Conservation (phyloP, 2,797 vertebrate genomes). For the Australoheros facetus region DNA sequence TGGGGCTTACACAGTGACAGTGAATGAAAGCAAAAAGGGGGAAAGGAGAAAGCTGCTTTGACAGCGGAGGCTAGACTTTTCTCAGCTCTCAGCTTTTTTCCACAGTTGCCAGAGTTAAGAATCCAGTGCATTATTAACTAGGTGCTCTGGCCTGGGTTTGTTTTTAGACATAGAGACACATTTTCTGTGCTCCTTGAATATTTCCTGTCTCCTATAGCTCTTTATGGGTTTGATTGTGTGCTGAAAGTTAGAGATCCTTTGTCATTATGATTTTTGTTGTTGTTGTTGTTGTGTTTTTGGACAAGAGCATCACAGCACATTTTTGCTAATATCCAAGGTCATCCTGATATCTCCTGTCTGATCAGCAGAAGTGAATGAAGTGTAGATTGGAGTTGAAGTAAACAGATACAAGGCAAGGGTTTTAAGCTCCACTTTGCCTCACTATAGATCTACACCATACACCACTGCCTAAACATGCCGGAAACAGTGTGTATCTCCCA, state of each 20-base stretch:
- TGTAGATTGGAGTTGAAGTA: slow-evolving; percentile 34
- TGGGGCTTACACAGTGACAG: slow-evolving; percentile 44
- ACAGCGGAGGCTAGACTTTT: slow-evolving; percentile 30
- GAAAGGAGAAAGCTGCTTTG: slow-evolving; percentile 26
- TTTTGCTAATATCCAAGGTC: slow-evolving; percentile 43
- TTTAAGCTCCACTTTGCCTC: slow-evolving; percentile 23
- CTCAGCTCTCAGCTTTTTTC: slow-evolving; percentile 28
- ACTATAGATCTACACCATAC: not conserved
- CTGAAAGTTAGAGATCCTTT: slow-evolving; percentile 5
- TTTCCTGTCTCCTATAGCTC: not conserved
- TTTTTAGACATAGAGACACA: slow-evolving; percentile 35
- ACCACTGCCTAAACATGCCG: not conserved
- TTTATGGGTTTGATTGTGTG: slow-evolving; percentile 18
- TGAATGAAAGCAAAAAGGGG: slow-evolving; percentile 26
- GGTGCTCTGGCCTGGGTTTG: slow-evolving; percentile 12
- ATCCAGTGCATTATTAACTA: slow-evolving; percentile 22
- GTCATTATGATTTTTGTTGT: slow-evolving; percentile 27
- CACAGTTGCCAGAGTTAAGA: slow-evolving; percentile 29
- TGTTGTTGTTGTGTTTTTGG: slow-evolving; percentile 14
- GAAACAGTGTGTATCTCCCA: not conserved
- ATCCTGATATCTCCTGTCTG: slow-evolving; percentile 57
- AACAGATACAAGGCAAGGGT: slow-evolving; percentile 13
- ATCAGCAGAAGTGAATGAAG: slow-evolving; percentile 57
- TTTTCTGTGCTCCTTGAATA: slow-evolving; percentile 28
- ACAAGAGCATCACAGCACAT: slow-evolving; percentile 29